Evolutionary conservation across 2,888 invertebrate species (phyloP).

Genomic region (Hetaerina titia): DNA sequence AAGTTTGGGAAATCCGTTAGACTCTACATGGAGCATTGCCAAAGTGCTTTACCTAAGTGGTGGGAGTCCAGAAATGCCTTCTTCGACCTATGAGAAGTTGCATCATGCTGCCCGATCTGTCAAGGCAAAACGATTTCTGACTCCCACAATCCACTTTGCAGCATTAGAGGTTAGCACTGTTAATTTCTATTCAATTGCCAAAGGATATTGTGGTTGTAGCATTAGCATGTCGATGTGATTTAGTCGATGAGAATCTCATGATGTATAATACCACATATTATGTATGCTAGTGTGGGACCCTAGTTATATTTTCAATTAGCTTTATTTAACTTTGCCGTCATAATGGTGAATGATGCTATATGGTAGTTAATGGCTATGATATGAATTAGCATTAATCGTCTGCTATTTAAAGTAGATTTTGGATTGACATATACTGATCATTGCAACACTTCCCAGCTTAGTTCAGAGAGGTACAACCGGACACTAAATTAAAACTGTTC

Average conservation of each 20-base stretch:
- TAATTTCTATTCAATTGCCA: conserved; percentile 73
- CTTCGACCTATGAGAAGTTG: conserved; percentile 86
- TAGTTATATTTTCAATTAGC: not conserved
- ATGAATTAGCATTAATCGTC: too few relatives aligned
- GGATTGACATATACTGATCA: too few relatives aligned
- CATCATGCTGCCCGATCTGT: conserved; percentile 89
- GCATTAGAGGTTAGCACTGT: conserved; percentile 79
- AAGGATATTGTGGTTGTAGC: conserved; percentile 72
- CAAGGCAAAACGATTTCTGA: conserved; percentile 86
- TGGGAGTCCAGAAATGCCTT: conserved; percentile 87
- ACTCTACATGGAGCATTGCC: conserved; percentile 92
- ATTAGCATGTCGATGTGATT: not conserved
- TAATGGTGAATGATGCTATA: too few relatives aligned
- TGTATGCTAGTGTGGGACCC: not conserved
- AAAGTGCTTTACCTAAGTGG: conserved; percentile 91
- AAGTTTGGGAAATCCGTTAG: conserved; percentile 84
- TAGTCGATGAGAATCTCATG: too few relatives aligned
- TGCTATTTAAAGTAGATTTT: too few relatives aligned
- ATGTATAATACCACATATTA: not conserved
- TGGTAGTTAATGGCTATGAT: too few relatives aligned
- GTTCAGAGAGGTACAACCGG: too few relatives aligned
- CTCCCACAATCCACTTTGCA: conserved; percentile 84
- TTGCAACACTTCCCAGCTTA: too few relatives aligned
- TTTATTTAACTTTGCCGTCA: too few relatives aligned
- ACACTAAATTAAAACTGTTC: too few relatives aligned